Evolutionary conservation across 2,113 vertebrate species (phyloP).

Genomic region (Barnardius zonarius): DNA sequence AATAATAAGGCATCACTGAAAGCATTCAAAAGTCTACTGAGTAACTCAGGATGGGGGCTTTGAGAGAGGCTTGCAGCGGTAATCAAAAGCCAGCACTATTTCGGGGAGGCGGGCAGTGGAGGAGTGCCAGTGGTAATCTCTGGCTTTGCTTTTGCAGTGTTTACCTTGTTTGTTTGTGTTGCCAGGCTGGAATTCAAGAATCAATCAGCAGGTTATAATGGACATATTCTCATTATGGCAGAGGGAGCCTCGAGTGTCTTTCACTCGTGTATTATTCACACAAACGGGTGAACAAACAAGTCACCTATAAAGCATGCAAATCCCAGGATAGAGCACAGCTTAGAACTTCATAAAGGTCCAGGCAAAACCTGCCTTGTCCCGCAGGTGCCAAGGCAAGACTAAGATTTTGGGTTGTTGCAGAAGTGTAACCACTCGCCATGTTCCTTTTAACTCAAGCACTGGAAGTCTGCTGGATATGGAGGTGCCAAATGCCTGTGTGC

Average conservation of each 20-base stretch:
- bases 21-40: not conserved
- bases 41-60: not conserved
- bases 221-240: not conserved
- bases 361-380: not conserved
- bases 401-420: not conserved
- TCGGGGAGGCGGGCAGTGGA: not conserved
- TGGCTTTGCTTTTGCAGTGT: not conserved
- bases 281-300: not conserved
- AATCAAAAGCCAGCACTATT: not conserved
- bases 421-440: not conserved
- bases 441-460: not conserved
- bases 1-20: not conserved
- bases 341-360: not conserved
- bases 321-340: not conserved
- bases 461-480: not conserved
- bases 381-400: not conserved
- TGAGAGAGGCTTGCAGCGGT: not conserved
- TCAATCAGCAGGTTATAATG: not conserved
- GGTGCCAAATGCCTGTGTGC: not conserved
- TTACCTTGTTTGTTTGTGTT: constrained; percentile 8
- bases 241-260: not conserved
- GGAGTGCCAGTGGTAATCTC: not conserved
- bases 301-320: not conserved
- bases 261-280: not conserved
- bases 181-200: constrained; percentile 7